phyloP scores from a whole-genome alignment of 2,113 vertebrate species.

The Talpa occidentalis region DNA sequence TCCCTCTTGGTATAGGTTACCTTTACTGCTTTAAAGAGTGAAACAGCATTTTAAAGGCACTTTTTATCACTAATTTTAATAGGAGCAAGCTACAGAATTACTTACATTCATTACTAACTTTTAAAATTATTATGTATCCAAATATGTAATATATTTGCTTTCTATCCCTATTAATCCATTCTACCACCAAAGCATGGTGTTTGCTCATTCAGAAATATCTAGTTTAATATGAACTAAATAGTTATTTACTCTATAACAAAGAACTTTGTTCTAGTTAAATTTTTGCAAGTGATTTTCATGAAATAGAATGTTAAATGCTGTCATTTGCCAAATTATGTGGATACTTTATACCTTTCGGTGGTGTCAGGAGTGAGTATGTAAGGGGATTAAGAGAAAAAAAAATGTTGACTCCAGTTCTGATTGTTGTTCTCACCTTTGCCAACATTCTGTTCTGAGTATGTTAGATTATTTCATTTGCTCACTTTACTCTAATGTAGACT shows the following conservation, averaged over 20 bases:
- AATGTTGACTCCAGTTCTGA: neutral
- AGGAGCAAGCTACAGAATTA: neutral
- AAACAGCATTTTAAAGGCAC: neutral
- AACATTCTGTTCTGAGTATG: neutral
- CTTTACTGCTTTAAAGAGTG: neutral
- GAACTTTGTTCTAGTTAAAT: neutral
- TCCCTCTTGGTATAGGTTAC: neutral
- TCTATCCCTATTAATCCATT: neutral
- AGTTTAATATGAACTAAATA: neutral
- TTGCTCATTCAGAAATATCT: neutral
- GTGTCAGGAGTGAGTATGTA: neutral
- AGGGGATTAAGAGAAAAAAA: neutral
- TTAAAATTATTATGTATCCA: neutral
- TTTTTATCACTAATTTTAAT: neutral
- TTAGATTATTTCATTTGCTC: neutral
- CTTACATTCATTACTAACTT: neutral
- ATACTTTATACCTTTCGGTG: neutral
- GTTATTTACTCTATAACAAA: neutral
- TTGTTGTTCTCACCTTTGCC: neutral
- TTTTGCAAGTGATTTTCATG: conserved; percentile 38
- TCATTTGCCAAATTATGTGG: neutral
- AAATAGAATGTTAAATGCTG: neutral
- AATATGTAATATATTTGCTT: conserved; percentile 1
- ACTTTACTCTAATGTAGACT: neutral
- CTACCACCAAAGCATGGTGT: neutral